Conservation (phyloP, 2,797 vertebrate species). For the Diceros bicornis region DNA sequence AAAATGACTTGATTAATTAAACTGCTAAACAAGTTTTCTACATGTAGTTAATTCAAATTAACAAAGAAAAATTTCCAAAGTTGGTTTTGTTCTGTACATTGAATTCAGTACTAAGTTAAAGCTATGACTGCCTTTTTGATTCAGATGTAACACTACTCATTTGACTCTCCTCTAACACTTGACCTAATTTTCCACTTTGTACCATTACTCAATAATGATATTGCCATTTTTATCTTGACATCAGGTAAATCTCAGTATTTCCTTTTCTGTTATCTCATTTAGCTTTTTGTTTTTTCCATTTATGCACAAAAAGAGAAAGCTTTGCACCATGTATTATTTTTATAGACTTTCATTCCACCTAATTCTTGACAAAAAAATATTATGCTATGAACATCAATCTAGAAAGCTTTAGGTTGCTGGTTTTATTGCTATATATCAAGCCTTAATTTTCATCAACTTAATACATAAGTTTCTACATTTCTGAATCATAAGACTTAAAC, state of each 20-base stretch:
- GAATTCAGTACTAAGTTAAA: slow-evolving; percentile 71
- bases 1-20: slow-evolving; percentile 81
- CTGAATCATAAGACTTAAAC: slow-evolving; percentile 86
- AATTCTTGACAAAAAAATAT: slow-evolving; percentile 88
- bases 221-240: background rate
- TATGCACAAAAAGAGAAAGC: slow-evolving; percentile 80
- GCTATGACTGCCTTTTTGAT: slow-evolving; percentile 56
- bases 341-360: slow-evolving; percentile 84
- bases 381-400: slow-evolving; percentile 84
- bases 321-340: slow-evolving; percentile 84
- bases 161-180: slow-evolving; percentile 62
- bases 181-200: slow-evolving; percentile 55
- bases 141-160: background rate
- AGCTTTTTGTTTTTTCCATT: slow-evolving; percentile 73
- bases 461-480: slow-evolving; percentile 87
- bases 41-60: slow-evolving; percentile 78
- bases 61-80: slow-evolving; percentile 75
- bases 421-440: slow-evolving; percentile 87
- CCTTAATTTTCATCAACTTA: slow-evolving; percentile 87
- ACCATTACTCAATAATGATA: background rate
- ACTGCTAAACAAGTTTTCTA: slow-evolving; percentile 73
- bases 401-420: slow-evolving; percentile 85
- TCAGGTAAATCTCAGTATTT: slow-evolving; percentile 64
- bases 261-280: slow-evolving; percentile 57
- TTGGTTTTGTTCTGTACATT: slow-evolving; percentile 70